Evolutionary conservation across 2,113 vertebrate genomes (phyloP).

Genomic region (Malaclemys terrapin): DNA sequence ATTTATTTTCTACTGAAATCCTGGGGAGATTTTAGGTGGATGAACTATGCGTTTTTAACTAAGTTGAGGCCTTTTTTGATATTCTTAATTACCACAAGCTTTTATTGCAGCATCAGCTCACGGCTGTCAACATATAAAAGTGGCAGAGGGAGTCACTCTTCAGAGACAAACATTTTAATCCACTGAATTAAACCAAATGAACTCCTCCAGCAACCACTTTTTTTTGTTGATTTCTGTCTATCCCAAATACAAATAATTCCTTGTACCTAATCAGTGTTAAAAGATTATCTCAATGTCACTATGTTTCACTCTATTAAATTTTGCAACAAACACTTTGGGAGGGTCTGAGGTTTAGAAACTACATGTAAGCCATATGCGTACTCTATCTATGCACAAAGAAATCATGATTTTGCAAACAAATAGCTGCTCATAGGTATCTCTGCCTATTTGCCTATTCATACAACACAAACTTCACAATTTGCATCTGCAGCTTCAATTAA

Average conservation of each 20-base stretch:
- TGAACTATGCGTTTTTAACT: not conserved
- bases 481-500: too few relatives aligned
- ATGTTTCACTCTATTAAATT: not conserved
- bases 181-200: not conserved
- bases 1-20: not conserved
- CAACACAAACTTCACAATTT: too few relatives aligned
- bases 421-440: not conserved
- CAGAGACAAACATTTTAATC: not conserved
- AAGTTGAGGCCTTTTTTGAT: not conserved
- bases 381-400: not conserved
- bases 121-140: not conserved
- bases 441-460: too few relatives aligned
- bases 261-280: not conserved
- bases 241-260: not conserved
- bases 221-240: not conserved
- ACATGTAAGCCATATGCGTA: not conserved
- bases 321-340: not conserved
- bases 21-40: not conserved
- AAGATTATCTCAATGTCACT: not conserved
- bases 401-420: not conserved
- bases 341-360: not conserved
- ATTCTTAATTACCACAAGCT: not conserved
- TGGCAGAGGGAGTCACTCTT: not conserved
- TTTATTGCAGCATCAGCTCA: not conserved
- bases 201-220: not conserved